Percentiles rank a stretch among this genome's conserved stretches.
These are phyloP conservation scores for Acanthornis magna DNA, from an alignment of 2,797 vertebrate genomes.

Conservation along the genomic window DNA sequence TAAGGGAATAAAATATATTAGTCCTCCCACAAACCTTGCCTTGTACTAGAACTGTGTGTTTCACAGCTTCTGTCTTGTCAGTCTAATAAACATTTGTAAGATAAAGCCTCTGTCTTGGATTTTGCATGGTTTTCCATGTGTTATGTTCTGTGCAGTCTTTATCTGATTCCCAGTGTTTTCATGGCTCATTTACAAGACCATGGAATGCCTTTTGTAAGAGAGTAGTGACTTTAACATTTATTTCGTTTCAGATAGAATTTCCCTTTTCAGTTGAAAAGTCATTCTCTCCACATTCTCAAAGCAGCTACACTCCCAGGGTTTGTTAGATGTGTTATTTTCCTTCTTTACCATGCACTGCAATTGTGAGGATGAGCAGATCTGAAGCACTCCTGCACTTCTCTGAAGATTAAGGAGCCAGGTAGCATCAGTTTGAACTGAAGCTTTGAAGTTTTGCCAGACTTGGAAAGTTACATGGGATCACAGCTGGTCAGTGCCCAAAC, in stretches of 20 bases:
- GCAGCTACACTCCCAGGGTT: background rate
- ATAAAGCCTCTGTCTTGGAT: background rate
- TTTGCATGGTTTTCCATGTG: background rate
- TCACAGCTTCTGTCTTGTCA: background rate
- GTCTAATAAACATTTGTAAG: background rate
- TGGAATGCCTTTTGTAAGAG: background rate
- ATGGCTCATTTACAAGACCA: background rate
- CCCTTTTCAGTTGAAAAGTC: background rate
- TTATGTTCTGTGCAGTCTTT: background rate
- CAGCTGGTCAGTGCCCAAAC: accelerated
- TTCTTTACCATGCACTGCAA: background rate
- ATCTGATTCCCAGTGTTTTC: background rate
- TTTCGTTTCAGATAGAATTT: background rate
- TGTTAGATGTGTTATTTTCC: background rate
- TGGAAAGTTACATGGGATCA: background rate
- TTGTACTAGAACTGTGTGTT: background rate
- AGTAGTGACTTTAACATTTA: background rate
- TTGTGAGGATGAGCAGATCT: background rate
- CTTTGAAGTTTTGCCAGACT: background rate
- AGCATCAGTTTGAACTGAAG: background rate
- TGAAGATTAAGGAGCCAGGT: background rate
- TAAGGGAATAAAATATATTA: background rate
- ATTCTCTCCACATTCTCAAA: background rate
- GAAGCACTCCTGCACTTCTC: background rate
- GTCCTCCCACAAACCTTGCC: background rate